These are phyloP conservation scores for Gadus chalcogrammus DNA, from an alignment of 2,113 vertebrate genomes.

Conservation along the genomic window DNA sequence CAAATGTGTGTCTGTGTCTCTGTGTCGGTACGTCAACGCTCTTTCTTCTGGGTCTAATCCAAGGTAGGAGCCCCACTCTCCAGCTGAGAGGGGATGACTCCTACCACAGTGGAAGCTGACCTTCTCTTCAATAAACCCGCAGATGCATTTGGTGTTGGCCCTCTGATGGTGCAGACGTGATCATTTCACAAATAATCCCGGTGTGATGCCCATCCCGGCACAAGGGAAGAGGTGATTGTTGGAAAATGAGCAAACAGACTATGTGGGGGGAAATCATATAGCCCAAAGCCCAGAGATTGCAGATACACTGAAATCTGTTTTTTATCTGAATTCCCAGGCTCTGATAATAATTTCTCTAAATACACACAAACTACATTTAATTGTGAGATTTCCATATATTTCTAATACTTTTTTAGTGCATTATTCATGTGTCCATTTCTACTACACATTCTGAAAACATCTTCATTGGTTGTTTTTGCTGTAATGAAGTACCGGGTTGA, in stretches of 20 bases:
- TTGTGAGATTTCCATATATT: no score
- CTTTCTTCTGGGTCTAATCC: conserved; percentile 12
- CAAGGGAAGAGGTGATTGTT: conserved; percentile 28
- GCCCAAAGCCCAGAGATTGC: no score
- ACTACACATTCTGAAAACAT: no score
- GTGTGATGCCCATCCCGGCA: conserved; percentile 50
- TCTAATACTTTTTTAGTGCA: no score
- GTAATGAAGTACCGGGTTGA: no score
- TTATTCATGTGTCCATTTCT: no score
- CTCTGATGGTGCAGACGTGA: conserved; percentile 56
- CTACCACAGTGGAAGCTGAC: conserved; percentile 64
- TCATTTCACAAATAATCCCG: conserved; percentile 52
- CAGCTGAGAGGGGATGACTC: conserved; percentile 63
- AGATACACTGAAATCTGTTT: no score
- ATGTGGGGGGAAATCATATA: no score
- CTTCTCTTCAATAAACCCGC: conserved; percentile 65
- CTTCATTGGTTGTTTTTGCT: no score
- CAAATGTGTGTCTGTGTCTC: not conserved
- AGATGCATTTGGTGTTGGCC: conserved; percentile 43
- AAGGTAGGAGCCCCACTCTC: conserved; percentile 38
- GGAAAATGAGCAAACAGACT: not conserved
- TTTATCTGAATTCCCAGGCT: no score
- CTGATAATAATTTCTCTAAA: no score
- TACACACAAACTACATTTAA: no score
- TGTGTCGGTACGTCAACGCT: conserved; percentile 4